phyloP scores from a whole-genome alignment of 53 echinoderm and acorn worm genomes.

The Echinometra lucunter region DNA sequence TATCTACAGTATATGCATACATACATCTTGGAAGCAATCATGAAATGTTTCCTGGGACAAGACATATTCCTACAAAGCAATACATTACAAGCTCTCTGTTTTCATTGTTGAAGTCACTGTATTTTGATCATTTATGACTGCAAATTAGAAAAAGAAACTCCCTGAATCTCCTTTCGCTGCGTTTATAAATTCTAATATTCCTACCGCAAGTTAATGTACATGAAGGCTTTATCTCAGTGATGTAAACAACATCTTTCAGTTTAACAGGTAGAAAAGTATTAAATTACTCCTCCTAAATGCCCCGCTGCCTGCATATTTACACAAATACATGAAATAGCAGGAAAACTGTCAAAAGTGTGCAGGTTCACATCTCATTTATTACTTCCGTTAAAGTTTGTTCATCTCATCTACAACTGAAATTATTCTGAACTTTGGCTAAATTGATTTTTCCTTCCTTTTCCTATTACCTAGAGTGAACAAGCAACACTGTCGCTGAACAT shows the following conservation, averaged over 20 bases:
- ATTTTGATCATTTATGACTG: neutral
- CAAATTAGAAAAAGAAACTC: too few species aligned
- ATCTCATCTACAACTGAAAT: conserved; percentile 20
- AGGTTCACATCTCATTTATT: conserved; percentile 8
- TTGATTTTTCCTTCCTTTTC: conserved; percentile 48
- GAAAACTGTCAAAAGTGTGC: neutral
- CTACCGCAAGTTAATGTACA: too few species aligned
- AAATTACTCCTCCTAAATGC: neutral
- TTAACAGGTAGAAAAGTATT: neutral
- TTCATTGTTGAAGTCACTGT: neutral
- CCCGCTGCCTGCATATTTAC: neutral
- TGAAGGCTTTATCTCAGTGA: too few species aligned
- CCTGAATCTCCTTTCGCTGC: too few species aligned
- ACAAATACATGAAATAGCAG: neutral
- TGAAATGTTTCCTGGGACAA: neutral
- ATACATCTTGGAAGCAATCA: neutral
- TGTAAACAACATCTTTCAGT: neutral
- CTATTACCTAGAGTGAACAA: conserved; percentile 13
- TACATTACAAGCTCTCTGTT: neutral
- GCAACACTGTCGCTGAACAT: conserved; percentile 3
- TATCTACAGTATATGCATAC: neutral
- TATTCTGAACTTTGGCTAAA: conserved; percentile 52
- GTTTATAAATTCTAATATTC: too few species aligned
- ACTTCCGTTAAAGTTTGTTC: conserved; percentile 6
- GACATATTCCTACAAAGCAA: neutral